These are phyloP conservation scores for Machimus atricapillus DNA, from an alignment of 2,888 invertebrate species.

Conservation along the genomic window DNA sequence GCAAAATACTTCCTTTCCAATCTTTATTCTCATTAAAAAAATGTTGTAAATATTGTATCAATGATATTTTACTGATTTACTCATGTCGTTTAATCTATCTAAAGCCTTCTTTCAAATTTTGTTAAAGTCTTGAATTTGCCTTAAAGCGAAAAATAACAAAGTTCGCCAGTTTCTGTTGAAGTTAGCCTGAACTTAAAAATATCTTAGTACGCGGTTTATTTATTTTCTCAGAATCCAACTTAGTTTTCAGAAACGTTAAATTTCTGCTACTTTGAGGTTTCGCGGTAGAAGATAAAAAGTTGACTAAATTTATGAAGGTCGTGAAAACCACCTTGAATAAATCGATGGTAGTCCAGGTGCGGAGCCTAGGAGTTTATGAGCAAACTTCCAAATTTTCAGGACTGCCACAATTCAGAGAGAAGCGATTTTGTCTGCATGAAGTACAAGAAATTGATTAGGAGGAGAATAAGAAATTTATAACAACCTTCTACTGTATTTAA, in stretches of 20 bases:
- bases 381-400: background rate
- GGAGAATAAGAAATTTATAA: no score
- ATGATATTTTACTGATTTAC: background rate
- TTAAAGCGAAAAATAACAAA: background rate
- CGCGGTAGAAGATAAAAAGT: background rate
- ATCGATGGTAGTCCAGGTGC: background rate
- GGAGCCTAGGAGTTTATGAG: background rate
- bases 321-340: background rate
- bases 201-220: background rate
- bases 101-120: background rate
- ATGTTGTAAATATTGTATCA: no score
- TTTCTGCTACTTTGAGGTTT: background rate
- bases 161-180: background rate
- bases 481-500: background rate
- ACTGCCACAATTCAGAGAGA: background rate
- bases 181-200: background rate
- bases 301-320: background rate
- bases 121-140: background rate
- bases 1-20: no score
- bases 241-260: background rate
- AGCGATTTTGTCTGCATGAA: background rate
- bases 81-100: background rate
- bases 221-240: background rate
- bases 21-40: no score
- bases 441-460: no score